Conservation (phyloP, 2,113 vertebrate genomes). For the Apistogramma diplotaenia region DNA sequence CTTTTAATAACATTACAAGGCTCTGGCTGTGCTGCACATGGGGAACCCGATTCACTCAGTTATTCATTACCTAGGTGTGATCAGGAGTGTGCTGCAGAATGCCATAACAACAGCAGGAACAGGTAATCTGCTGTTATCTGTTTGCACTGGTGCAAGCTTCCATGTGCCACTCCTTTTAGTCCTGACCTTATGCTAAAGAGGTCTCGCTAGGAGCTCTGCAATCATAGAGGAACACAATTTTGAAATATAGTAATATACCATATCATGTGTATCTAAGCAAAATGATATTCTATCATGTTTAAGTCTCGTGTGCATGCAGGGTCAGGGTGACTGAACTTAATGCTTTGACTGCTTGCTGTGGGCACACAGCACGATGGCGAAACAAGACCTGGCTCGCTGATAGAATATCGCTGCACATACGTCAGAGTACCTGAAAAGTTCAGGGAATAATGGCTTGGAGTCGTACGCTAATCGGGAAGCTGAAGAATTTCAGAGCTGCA, state of each 20-base stretch:
- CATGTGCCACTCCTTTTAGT: conserved; percentile 30
- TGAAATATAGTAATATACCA: neutral
- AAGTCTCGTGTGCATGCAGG: neutral
- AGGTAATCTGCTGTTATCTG: conserved; percentile 54
- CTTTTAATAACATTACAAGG: conserved; percentile 19
- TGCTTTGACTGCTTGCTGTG: neutral
- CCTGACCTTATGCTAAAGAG: neutral
- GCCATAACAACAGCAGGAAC: conserved; percentile 44
- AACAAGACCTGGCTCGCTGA: neutral
- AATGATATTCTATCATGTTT: neutral
- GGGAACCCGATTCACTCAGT: conserved; percentile 43
- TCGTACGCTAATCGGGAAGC: conserved; percentile 20
- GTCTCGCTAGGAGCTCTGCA: neutral
- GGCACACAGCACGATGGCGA: neutral
- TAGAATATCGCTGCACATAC: conserved; percentile 15
- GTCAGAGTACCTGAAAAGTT: conserved; percentile 43
- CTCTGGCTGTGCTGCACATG: neutral
- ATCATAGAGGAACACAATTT: neutral
- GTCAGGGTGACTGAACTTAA: neutral
- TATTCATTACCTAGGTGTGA: conserved; percentile 68
- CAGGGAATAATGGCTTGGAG: neutral
- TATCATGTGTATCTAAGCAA: neutral
- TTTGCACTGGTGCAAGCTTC: conserved; percentile 8
- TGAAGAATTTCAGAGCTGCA: conserved; percentile 24
- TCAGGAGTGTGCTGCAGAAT: neutral